These are phyloP conservation scores for Halcyon chelicuti DNA, from an alignment of 2,797 vertebrate species.

Conservation along the genomic window DNA sequence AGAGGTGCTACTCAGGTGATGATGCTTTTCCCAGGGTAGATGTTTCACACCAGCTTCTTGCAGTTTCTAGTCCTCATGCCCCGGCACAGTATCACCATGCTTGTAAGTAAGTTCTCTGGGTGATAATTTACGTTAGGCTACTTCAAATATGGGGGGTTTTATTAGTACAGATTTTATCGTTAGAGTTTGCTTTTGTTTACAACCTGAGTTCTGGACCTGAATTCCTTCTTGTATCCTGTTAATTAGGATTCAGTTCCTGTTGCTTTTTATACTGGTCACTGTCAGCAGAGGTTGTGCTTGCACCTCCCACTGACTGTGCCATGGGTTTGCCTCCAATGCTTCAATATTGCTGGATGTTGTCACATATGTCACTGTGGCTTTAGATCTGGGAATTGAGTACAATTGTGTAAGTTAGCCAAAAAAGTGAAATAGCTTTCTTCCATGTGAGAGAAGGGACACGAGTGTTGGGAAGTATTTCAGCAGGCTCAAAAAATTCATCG, in stretches of 20 bases:
- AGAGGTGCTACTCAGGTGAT: neutral
- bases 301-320: neutral
- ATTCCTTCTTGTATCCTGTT: neutral
- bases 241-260: neutral
- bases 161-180: neutral
- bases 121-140: neutral
- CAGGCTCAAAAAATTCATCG: neutral
- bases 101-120: neutral
- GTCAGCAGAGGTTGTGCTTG: neutral
- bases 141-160: neutral
- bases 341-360: neutral
- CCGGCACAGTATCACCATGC: neutral
- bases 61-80: neutral
- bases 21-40: rapidly evolving
- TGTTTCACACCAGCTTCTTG: neutral
- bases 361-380: neutral
- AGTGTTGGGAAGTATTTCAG: neutral
- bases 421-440: neutral
- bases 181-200: neutral
- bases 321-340: neutral
- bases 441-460: rapidly evolving
- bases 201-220: neutral
- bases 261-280: neutral
- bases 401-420: neutral
- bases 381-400: neutral